Base-by-base conservation (phyloP, 2,113 vertebrate species). In the Barbus barbus region DNA sequence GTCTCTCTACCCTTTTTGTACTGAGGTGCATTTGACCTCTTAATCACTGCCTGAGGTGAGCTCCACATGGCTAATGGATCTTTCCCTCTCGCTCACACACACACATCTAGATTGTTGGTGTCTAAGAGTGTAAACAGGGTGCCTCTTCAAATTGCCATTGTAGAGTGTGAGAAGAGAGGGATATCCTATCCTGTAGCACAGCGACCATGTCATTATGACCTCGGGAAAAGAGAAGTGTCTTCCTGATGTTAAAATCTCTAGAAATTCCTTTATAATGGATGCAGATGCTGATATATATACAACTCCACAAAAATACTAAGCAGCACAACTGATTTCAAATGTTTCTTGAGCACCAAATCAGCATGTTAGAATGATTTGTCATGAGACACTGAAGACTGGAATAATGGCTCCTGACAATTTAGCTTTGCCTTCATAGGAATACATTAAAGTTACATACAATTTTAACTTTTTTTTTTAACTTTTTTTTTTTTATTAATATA, bases 21-120 rank as follows among this genome's bases (percentile, higher is more conserved):
- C 81, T 86, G 33, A 84, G 85, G 71, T 87, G 87, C 56, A 80
- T 83, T 81, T 86, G 85, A 87, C 87, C 86, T 81, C 67, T 88
- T 87, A 90, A 86, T 89, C 84, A 85, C 81, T 88, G 87, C 87
- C 89, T 87, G 83, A 90, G 89, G 87, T 81, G 63, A 81, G 83
- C 77, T 86, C 65, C 79, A 83, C 85, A 87, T 63, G 74, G 73
- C 82, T 89, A 90, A 87, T 86, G 86, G 88, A 79, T 86, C 33
- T 75, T 69, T 65, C 41, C 74, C 61, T 84, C 78, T 69, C 28
- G 13, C 78, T 71, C 51, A 63, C 86, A 78, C 46, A 83, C 24
- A 72, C n/a, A 26, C 2, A 44, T 13, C 2, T 38, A 83, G 77
- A 72, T 86, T 84, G 75, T 69, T 75, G 76, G 81, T 86, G 82